Conservation (phyloP, 2,888 invertebrate species). For the Caprella mutica region DNA sequence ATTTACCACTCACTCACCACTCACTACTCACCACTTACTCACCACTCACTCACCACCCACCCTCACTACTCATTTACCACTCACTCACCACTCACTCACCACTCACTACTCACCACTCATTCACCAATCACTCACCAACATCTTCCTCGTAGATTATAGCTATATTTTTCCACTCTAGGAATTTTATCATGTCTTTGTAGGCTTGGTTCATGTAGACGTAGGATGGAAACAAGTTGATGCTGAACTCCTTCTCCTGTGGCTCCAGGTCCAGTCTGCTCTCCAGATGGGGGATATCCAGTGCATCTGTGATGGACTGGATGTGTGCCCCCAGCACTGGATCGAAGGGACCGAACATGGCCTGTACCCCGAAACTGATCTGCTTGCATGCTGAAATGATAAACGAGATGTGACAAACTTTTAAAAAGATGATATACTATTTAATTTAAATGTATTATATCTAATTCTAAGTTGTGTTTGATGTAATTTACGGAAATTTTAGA, state of each 20-base stretch:
- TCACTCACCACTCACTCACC: too few relatives aligned
- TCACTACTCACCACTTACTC: too few relatives aligned
- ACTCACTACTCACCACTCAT: not conserved
- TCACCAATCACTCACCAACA: constrained; percentile 30
- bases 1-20: too few relatives aligned
- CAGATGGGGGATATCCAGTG: constrained; percentile 79
- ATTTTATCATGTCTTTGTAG: constrained; percentile 41
- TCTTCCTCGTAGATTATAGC: constrained; percentile 46
- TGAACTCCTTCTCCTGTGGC: constrained; percentile 49
- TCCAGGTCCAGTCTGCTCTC: constrained; percentile 56
- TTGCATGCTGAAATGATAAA: constrained; percentile 75
- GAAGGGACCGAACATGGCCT: constrained; percentile 76
- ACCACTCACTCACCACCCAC: too few relatives aligned
- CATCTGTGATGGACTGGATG: constrained; percentile 76
- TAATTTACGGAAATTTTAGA: not conserved
- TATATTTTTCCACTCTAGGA: constrained; percentile 43
- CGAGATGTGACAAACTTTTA: too few relatives aligned
- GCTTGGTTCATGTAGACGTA: constrained; percentile 61
- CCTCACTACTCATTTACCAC: too few relatives aligned
- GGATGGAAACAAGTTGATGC: constrained; percentile 78
- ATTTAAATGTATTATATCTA: not conserved
- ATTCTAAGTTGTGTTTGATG: not conserved
- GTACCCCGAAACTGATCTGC: constrained; percentile 70
- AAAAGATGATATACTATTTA: not conserved
- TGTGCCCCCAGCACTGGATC: constrained; percentile 70